Percentiles rank a stretch among this genome's conserved stretches.
Conservation (phyloP, 1,140 invertebrate species). For the Saxidomus purpurata region DNA sequence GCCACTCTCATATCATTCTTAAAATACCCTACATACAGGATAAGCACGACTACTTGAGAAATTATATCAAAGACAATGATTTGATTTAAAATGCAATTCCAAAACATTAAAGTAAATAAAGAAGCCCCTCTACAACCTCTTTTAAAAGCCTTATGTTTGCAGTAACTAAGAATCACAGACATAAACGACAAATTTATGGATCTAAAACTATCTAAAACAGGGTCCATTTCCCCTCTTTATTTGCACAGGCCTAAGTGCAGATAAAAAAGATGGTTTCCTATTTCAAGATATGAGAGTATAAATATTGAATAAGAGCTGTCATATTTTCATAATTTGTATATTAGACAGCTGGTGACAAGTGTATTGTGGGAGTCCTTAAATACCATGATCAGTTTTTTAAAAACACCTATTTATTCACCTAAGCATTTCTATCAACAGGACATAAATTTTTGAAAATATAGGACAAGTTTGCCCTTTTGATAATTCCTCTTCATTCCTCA, state of each 20-base stretch:
- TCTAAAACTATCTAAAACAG: neutral
- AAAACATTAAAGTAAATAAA: neutral
- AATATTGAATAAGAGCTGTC: neutral
- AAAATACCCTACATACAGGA: too few relatives aligned
- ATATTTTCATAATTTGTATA: too few relatives aligned
- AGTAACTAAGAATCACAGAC: neutral
- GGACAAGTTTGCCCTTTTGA: too few relatives aligned
- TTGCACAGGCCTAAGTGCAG: neutral
- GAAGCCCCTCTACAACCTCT: neutral
- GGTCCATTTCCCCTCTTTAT: neutral
- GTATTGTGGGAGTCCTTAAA: too few relatives aligned
- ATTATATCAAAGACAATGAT: constrained; percentile 5
- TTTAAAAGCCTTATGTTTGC: constrained; percentile 8
- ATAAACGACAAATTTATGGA: neutral
- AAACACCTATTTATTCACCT: too few relatives aligned
- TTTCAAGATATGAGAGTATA: neutral
- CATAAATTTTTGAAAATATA: too few relatives aligned
- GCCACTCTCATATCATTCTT: too few relatives aligned
- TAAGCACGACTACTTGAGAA: too few relatives aligned
- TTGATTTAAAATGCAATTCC: neutral
- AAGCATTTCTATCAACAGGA: too few relatives aligned
- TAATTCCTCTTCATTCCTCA: too few relatives aligned
- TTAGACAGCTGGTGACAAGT: too few relatives aligned
- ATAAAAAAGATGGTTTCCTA: neutral
- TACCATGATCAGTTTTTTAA: too few relatives aligned